These are phyloP conservation scores for Popillia japonica DNA, from an alignment of 1,140 invertebrate genomes.

Conservation along the genomic window DNA sequence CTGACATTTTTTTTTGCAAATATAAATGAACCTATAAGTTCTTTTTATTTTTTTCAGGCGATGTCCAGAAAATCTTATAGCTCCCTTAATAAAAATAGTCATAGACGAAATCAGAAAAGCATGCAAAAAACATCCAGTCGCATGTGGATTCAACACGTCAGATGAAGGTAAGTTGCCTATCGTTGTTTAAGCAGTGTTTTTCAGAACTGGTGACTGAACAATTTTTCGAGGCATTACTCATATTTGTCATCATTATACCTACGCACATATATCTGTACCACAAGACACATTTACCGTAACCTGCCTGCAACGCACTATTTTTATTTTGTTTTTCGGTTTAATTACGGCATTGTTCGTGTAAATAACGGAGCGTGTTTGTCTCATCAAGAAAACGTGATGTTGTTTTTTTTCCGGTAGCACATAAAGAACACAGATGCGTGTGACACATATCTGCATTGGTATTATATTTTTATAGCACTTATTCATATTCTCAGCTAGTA, in stretches of 20 bases:
- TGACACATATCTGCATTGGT: slow-evolving; percentile 22
- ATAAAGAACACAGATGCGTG: slow-evolving; percentile 9
- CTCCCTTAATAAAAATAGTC: slow-evolving; percentile 69
- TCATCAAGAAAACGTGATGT: slow-evolving; percentile 9
- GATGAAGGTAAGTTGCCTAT: slow-evolving; percentile 65
- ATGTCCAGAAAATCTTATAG: slow-evolving; percentile 72
- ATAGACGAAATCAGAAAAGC: slow-evolving; percentile 70
- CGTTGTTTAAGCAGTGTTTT: neutral
- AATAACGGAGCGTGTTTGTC: neutral
- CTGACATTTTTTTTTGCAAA: too few species aligned
- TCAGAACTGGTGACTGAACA: neutral
- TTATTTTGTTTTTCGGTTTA: neutral
- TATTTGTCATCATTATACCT: too few species aligned
- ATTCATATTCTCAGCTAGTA: neutral
- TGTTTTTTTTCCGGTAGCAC: neutral
- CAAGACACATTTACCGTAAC: too few species aligned
- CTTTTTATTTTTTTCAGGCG: slow-evolving; percentile 64
- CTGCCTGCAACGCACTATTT: neutral
- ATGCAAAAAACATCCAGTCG: slow-evolving; percentile 69
- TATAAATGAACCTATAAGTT: neutral
- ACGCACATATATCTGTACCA: too few species aligned
- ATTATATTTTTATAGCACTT: slow-evolving; percentile 33
- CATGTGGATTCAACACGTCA: slow-evolving; percentile 67
- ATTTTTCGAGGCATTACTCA: neutral
- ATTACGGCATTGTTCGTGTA: slow-evolving; percentile 17